Evolutionary conservation across 1,140 invertebrate species (phyloP).

Genomic region (Zaprionus ornatus): DNA sequence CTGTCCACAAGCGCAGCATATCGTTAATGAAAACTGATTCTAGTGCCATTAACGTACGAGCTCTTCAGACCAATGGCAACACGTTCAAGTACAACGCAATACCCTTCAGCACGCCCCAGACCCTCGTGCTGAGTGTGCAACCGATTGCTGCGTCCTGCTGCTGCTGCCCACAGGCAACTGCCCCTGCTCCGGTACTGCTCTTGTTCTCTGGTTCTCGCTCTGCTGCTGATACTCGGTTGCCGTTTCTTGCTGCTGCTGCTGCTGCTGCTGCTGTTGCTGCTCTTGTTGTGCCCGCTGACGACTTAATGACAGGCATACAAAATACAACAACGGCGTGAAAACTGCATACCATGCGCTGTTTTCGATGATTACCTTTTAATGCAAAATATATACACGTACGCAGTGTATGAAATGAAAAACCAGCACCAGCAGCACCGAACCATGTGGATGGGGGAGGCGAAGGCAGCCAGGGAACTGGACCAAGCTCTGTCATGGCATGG

Average conservation of each 20-base stretch:
- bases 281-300: conserved; percentile 73
- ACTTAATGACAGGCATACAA: conserved; percentile 80
- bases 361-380: conserved; percentile 81
- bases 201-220: not conserved
- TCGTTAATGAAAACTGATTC: conserved; percentile 83
- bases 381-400: conserved; percentile 50
- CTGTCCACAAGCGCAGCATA: conserved; percentile 58
- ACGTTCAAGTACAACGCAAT: conserved; percentile 62
- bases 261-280: not conserved
- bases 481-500: conserved; percentile 66
- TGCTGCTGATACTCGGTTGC: not conserved
- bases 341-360: conserved; percentile 65
- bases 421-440: not conserved
- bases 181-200: not conserved
- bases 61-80: conserved; percentile 62
- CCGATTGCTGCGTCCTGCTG: conserved; percentile 69
- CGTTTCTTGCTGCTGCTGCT: not conserved
- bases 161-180: conserved; percentile 6
- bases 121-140: conserved; percentile 56
- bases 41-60: conserved; percentile 81
- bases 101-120: conserved; percentile 13
- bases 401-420: conserved; percentile 33
- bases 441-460: not conserved
- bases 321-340: conserved; percentile 79
- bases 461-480: conserved; percentile 47